Base-by-base conservation (phyloP, 2,888 invertebrate genomes). In the Biston betularia region DNA sequence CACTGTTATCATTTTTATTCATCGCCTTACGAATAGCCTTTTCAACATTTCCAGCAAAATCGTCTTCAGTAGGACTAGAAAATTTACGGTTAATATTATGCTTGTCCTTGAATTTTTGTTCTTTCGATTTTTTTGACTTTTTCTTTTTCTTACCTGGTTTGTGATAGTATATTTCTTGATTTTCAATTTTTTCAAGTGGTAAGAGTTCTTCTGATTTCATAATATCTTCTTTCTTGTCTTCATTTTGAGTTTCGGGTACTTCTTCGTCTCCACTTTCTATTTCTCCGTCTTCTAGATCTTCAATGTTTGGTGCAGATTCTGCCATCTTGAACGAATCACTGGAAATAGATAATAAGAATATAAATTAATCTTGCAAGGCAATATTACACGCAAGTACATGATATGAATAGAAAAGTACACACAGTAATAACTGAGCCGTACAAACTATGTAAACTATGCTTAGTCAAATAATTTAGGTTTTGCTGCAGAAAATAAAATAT, bases 251-350 rank as follows among this genome's bases (percentile, higher is more conserved):
- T 74, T 88, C 89, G 7, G 74, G 70, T 50, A 78, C 77, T 72
- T 92, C 92, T 77, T 94, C 94, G 42, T 93, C 94, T 72, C 95
- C 95, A 67, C 95, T 94, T 76, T 97, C 97, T 76, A 98, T 97
- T 89, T 98, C 98, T 55, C 98, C 98, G 84, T 98, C 98, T 90
- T 98, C 98, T 74, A 97, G 94, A 85, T 97, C 97, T 81, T 96
- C 92, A 24, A 87, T 72, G 57, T 83, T 87, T 12, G 81, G 71
- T 64, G 78, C 77, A 34, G 84, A 70, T 42, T 91, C 92, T 24
- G 87, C 82, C 93, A 91, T 92, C 69, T 75, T 87, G 69, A 86
- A 80, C 58, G 79, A 79, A 66, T 84, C 83, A 79, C 93, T 93
- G 93, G 75, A 93, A 93, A 86, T 69, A 54, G 52, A 66, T 44